phyloP scores from a whole-genome alignment of 2,797 vertebrate genomes.

The Pseudomugil gertrudae region DNA sequence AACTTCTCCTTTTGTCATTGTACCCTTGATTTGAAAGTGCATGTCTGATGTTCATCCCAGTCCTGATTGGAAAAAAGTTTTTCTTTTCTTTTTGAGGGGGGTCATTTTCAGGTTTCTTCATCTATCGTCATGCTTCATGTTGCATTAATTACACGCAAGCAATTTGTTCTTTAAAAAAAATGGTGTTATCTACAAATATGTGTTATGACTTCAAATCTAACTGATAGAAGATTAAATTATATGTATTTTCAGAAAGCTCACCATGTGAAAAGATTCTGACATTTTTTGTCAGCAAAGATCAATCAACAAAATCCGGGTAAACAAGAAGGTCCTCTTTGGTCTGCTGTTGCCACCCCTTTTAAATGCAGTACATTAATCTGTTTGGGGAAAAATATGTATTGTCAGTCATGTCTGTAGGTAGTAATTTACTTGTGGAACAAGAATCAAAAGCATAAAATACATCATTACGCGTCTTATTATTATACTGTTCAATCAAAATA shows the following conservation, averaged over 20 bases:
- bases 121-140: neutral
- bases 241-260: conserved; percentile 26
- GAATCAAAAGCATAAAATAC: conserved; percentile 14
- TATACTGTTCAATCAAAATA: conserved; percentile 13
- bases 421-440: conserved; percentile 41
- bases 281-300: conserved; percentile 11
- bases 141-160: neutral
- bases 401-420: conserved; percentile 20
- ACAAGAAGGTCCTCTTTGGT: conserved; percentile 34
- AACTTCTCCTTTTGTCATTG: conserved; percentile 39
- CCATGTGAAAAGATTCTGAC: conserved; percentile 16
- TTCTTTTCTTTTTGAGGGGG: conserved; percentile 9
- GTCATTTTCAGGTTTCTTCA: conserved; percentile 9
- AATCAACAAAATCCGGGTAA: conserved; percentile 27
- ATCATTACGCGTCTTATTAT: conserved; percentile 21
- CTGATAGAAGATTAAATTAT: conserved; percentile 13
- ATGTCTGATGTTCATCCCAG: conserved; percentile 20
- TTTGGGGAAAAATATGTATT: conserved; percentile 19
- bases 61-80: neutral
- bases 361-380: conserved; percentile 7
- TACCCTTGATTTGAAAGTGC: conserved; percentile 31
- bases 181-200: neutral
- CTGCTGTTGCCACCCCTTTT: conserved; percentile 8
- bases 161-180: neutral
- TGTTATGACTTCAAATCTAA: neutral